Evolutionary conservation across 2,113 vertebrate genomes (phyloP), one percentile per base, ranked within the genome.

Genomic region (Agelaius tricolor): DNA sequence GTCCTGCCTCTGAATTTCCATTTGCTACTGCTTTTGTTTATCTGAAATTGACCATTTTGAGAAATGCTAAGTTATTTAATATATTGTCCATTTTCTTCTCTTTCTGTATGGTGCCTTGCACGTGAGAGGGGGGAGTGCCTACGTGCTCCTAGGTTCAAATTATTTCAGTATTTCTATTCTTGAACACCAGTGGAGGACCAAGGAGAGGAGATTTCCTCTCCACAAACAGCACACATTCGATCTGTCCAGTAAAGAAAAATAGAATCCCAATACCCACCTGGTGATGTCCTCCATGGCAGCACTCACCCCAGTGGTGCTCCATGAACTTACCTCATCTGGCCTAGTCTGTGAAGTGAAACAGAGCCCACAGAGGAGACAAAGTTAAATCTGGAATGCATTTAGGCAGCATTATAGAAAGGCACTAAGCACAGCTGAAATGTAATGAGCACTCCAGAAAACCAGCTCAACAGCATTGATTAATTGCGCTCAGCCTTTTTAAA

Each of bases 341-440:
- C 54, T 55, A 11, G 33, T 24, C 31, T 76, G 44, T 87, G 75
- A 79, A 91, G 33, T 37, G 35, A 61, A 91, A 87, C 66, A 83
- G 58, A 91, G 71, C 35, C 84, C 1, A 0, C 35, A 92, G 74
- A 88, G 61, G 46, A 96, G 15, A 71, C 24, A 73, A 69, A 86
- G 19, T 47, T 84, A 86, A 93, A 90, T 88, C 91, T 93, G 95
- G 89, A 90, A 84, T 51, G 28, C 47, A 81, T 94, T 94, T 92
- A 90, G 27, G 79, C 7, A 2, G 37, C 33, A n/a, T 49, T 92
- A 86, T 35, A 67, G 65, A 94, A 90, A 88, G 52, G 43, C 90
- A 12, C 22, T 90, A 63, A 80, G 47, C 63, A 49, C 66, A 90
- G 62, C 63, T 86, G 79, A 86, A 96, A 86, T 3, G 0, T 66